These are phyloP conservation scores for Gymnocheta viridis DNA, from an alignment of 2,888 invertebrate genomes.

Conservation along the genomic window DNA sequence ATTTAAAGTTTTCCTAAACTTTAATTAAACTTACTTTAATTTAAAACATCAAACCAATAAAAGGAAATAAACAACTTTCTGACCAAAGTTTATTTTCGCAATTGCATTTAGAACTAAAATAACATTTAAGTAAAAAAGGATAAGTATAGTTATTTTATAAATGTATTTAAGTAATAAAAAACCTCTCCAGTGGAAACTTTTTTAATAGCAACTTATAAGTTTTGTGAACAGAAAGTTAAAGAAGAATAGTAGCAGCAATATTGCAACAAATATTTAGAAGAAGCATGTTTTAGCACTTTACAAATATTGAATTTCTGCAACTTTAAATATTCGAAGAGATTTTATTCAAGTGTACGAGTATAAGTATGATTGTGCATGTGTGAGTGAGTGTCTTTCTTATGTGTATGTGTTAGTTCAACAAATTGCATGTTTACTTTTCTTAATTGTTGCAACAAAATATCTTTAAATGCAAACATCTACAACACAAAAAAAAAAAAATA, in stretches of 20 bases:
- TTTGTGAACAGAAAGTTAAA: constrained; percentile 17
- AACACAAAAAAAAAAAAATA: not conserved
- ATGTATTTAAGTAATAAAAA: constrained; percentile 34
- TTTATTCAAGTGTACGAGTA: constrained; percentile 1
- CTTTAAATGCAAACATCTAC: constrained; percentile 35
- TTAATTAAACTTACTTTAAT: constrained; percentile 21
- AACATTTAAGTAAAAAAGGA: constrained; percentile 42
- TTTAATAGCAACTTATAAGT: constrained; percentile 53
- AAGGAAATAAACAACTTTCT: constrained; percentile 5
- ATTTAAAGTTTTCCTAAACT: too few species aligned
- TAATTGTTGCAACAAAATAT: constrained; percentile 67
- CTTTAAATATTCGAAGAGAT: constrained; percentile 32
- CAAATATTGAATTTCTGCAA: constrained; percentile 52
- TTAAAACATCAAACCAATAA: constrained; percentile 25
- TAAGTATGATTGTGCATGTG: not conserved
- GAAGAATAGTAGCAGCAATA: constrained; percentile 6
- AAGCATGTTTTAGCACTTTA: constrained; percentile 54
- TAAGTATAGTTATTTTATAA: constrained; percentile 49
- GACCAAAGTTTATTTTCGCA: constrained; percentile 30
- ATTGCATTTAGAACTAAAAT: constrained; percentile 29
- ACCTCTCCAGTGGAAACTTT: constrained; percentile 41
- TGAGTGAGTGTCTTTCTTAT: not conserved
- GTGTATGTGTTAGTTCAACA: constrained; percentile 58
- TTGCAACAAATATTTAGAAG: constrained; percentile 51
- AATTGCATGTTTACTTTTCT: constrained; percentile 69